Percentiles rank a stretch among this genome's conserved stretches.
Evolutionary conservation across 1,140 invertebrate genomes (phyloP).

Genomic region (Bombus pascuorum): DNA sequence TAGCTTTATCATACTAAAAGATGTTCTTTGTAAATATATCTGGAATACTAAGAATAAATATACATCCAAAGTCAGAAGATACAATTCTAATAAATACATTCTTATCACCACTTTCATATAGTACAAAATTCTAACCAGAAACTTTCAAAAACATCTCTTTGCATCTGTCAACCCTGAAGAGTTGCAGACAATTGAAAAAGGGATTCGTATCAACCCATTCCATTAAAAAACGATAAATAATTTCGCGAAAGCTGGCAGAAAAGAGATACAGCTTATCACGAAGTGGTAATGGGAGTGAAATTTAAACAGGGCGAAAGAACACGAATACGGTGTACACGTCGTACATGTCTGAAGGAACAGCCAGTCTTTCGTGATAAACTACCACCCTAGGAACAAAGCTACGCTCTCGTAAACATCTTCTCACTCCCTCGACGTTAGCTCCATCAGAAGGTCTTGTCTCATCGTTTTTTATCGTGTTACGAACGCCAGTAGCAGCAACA

Average conservation of each 20-base stretch:
- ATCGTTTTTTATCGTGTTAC: conserved; percentile 62
- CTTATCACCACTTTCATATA: too few species aligned
- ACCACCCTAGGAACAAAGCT: conserved; percentile 59
- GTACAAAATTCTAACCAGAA: too few species aligned
- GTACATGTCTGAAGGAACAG: conserved; percentile 20
- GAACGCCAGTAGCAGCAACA: conserved; percentile 63
- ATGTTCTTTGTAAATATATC: too few species aligned
- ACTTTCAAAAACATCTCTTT: too few species aligned
- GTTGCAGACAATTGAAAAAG: too few species aligned
- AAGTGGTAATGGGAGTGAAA: neutral
- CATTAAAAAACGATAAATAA: too few species aligned
- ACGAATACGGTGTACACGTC: neutral
- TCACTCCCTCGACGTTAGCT: conserved; percentile 43
- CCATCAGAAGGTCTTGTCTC: conserved; percentile 56
- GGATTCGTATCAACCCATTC: too few species aligned
- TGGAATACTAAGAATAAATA: too few species aligned
- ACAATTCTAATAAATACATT: too few species aligned
- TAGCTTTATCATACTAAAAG: too few species aligned
- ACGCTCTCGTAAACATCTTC: conserved; percentile 63
- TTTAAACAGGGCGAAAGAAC: neutral
- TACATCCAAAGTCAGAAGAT: too few species aligned
- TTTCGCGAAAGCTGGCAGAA: neutral
- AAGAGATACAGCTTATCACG: neutral
- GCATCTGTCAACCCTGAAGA: too few species aligned
- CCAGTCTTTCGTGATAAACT: conserved; percentile 64